Evolutionary conservation across 1,140 invertebrate genomes (phyloP), one percentile per base, ranked within the genome.

Genomic region (Drosophila seguyi): DNA sequence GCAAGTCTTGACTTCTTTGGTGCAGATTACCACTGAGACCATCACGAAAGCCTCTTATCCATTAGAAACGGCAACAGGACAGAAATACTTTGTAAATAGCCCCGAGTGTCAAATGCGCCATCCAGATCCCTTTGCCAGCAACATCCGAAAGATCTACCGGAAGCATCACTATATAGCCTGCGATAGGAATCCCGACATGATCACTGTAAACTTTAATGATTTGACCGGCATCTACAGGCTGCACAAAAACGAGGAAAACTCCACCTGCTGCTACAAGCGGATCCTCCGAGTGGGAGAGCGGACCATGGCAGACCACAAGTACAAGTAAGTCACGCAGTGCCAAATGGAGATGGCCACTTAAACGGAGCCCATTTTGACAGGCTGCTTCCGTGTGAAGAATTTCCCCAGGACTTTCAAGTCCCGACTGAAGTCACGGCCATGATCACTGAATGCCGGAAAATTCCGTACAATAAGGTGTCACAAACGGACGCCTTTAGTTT

Each of bases 71-170:
- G n/a, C 36, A 4, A 0, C 45, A 36, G 61, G 44, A 27, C 31
- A 36, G 10, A 67, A 85, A 10, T 92, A 71, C 42, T 92, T 74
- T 61, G 83, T 92, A 5, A 72, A 79, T 13, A 82, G 75, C 3
- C 44, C 77, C 7, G 34, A 55, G 4, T 97, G 96, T 79, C 94
- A 94, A 63, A 96, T 97, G 79, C 94, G 95, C 1, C 94, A 95
- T 25, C 92, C 95, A 22, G 93, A 96, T 86, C 95, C 96, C 0
- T 94, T 95, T 68, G 94, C 96, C 75, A 87, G 93, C 8, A 95
- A 95, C 42, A 95, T 95, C 4, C 92, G 92, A 16, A 92, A 93
- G 18, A 94, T 95, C 55, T 94, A 95, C n/a, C 93, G 93, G 18
- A 94, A 94, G 39, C 92, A 93, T 38, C 92, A 93, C 39, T 95